Evolutionary conservation across 2,888 invertebrate species (phyloP), one percentile per base, ranked within the genome.

Genomic region (Luperina nickerlii): DNA sequence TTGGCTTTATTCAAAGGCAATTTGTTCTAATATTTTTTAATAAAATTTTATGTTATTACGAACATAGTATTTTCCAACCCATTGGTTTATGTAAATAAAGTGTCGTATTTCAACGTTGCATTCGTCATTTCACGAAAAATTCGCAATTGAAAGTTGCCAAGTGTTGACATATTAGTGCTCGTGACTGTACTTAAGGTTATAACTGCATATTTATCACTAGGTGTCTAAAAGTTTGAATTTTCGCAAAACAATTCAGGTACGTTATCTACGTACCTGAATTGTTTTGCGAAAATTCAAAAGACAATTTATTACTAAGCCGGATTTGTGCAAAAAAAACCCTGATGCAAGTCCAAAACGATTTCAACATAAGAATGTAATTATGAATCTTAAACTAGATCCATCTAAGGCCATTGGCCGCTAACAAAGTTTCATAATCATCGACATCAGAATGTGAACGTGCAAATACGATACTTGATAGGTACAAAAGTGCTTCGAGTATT

Each of bases 341-440:
- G 24, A 74, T 66, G 74, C 74, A 70, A 74, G 11, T 62, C 32
- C 45, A 20, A 68, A 85, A 83, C 15, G n/a, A 77, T 85, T 85
- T 72, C 86, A 76, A 76, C 72, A 86, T 24, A 79, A 76, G 74
- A 80, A 80, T 79, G 80, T 75, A 77, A 84, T 83, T 76, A 79
- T 73, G 81, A 75, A 68, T 80, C 74, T 75, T 72, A 86, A 84
- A 87, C 79, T 82, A 84, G 82, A 87, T 79, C 27, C 73, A 78
- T 60, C 67, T 87, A 87, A 86, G 87, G 84, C 84, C 82, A 82
- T 78, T 71, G 77, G 71, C 82, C 87, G 79, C 66, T 76, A n/a
- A 71, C 71, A 71, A 71, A 82, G 76, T 88, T 87, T 88, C 79
- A 68, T 78, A 88, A 88, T 78, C 69, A 79, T 75, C 78, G 65